Evolutionary conservation across 1,140 invertebrate genomes (phyloP).

Genomic region (Odontomachus brunneus): DNA sequence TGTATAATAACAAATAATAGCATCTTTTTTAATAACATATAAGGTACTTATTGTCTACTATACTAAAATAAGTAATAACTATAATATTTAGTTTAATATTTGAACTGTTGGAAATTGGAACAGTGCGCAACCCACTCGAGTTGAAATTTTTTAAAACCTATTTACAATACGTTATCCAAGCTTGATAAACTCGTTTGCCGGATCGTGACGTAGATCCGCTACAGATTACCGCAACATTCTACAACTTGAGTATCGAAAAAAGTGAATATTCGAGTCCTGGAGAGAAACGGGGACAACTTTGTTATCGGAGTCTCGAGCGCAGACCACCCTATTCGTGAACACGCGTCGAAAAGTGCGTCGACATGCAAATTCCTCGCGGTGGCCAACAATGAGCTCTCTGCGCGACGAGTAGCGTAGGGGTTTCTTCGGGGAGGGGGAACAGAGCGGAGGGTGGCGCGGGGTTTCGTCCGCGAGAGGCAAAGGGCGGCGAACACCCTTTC

Average conservation of each 20-base stretch:
- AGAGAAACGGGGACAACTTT: constrained; percentile 32
- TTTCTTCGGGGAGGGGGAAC: not conserved
- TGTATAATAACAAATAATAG: too few relatives aligned
- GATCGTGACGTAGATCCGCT: not conserved
- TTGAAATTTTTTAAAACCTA: too few relatives aligned
- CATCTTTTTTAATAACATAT: too few relatives aligned
- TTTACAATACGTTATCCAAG: not conserved
- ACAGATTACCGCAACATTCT: not conserved
- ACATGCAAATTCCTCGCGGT: constrained; percentile 77
- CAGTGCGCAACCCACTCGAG: too few relatives aligned
- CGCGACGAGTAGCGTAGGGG: constrained; percentile 16
- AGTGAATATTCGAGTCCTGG: constrained; percentile 53
- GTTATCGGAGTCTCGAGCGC: not conserved
- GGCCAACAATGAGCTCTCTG: constrained; percentile 72
- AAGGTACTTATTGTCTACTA: too few relatives aligned
- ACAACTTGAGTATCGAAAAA: constrained; percentile 26
- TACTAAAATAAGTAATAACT: too few relatives aligned
- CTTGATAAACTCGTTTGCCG: constrained; percentile 7
- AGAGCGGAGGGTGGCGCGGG: too few relatives aligned
- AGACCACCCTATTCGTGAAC: constrained; percentile 62
- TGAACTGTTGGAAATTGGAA: too few relatives aligned
- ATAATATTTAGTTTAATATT: too few relatives aligned
- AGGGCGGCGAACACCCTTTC: constrained; percentile 43
- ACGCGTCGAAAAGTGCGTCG: constrained; percentile 74
- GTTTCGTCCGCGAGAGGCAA: constrained; percentile 7